Evolutionary conservation across 64 coral and sea anemone genomes (phyloP).

Genomic region (Stichodactyla helianthus): DNA sequence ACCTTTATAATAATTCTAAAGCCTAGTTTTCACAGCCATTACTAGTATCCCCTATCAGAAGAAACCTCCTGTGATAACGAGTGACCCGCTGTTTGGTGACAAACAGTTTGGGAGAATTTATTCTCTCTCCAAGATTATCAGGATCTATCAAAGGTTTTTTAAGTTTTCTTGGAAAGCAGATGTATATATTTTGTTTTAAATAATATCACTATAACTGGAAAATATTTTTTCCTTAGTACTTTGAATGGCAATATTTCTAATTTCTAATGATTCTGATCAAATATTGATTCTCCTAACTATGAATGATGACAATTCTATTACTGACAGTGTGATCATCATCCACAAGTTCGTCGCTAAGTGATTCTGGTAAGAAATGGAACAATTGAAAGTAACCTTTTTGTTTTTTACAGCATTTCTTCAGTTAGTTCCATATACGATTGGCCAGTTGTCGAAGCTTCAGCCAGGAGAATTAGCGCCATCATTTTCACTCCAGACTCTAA

Average conservation of each 20-base stretch:
- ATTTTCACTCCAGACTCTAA: conserved; percentile 77
- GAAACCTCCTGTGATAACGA: not conserved
- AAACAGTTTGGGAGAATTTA: not conserved
- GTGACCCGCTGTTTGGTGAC: not conserved
- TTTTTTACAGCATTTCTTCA: not conserved
- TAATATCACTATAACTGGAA: not conserved
- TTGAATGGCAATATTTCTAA: not conserved
- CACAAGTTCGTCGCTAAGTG: not conserved
- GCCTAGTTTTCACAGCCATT: not conserved
- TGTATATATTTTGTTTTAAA: not conserved
- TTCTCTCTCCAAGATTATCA: not conserved
- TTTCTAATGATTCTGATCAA: not conserved
- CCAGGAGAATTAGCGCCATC: conserved; percentile 81
- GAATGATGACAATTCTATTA: not conserved
- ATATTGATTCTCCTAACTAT: not conserved
- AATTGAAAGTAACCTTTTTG: conserved; percentile 6
- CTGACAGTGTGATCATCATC: conserved; percentile 4
- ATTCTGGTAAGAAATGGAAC: not conserved
- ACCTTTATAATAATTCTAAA: not conserved
- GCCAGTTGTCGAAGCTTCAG: conserved; percentile 67
- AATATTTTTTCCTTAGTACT: not conserved
- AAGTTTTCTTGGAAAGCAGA: not conserved
- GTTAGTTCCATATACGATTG: not conserved
- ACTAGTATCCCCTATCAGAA: not conserved
- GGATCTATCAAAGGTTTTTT: not conserved